Conservation (phyloP, 2,113 vertebrate genomes). For the Urocynchramus pylzowi region DNA sequence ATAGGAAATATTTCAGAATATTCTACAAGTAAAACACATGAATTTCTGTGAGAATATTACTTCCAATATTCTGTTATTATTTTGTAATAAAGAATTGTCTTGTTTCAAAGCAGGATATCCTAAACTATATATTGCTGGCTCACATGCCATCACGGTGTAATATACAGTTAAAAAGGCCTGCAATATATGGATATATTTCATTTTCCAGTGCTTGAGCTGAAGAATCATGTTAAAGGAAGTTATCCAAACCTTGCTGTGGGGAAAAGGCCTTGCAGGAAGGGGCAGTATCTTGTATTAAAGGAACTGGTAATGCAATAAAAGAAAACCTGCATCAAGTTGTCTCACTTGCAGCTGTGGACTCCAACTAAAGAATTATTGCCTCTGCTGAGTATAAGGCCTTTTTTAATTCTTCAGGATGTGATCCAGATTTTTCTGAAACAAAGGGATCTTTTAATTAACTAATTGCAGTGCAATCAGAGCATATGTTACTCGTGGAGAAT, state of each 20-base stretch:
- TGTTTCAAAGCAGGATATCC: neutral
- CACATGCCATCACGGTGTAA: neutral
- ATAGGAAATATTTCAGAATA: neutral
- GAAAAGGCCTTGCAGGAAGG: neutral
- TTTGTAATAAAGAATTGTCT: neutral
- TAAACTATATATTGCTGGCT: neutral
- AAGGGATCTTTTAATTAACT: neutral
- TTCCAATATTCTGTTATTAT: neutral
- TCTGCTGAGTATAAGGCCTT: neutral
- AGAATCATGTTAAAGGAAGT: neutral
- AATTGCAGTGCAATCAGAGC: neutral
- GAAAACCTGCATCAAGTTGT: neutral
- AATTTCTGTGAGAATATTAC: neutral
- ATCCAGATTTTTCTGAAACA: neutral
- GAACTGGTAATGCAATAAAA: neutral
- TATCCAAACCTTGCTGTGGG: neutral
- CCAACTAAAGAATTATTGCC: neutral
- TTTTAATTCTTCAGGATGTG: neutral
- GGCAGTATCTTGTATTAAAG: neutral
- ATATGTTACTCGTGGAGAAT: neutral
- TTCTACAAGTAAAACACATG: neutral
- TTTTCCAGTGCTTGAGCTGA: neutral
- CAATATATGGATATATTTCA: neutral
- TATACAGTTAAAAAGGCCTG: neutral
- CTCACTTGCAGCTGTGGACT: neutral